Evolutionary conservation across 1,140 invertebrate genomes (phyloP), one percentile per base, ranked within the genome.

Genomic region (Psilanteris sp.): DNA sequence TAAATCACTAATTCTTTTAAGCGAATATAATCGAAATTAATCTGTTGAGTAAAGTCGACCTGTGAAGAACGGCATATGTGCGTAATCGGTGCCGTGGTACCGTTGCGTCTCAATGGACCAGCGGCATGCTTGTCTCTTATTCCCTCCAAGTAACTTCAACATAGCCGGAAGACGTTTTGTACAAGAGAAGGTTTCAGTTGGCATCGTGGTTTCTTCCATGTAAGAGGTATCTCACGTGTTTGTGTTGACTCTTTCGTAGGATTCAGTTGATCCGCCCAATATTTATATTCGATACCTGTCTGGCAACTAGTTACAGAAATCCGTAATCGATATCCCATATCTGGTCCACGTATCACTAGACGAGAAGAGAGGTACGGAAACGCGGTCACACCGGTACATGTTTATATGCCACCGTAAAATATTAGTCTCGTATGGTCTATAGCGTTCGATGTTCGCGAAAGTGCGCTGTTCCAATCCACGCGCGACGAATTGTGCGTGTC

Each of bases 81-180:
- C 70, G 81, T 83, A 82, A 85, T 86, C 81, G 85, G 86, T 86
- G 85, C 80, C 85, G 79, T 75, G 79, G 79, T 87, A 88, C 86
- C 86, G 86, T 88, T 88, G 83, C 66, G 83, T 78, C 78, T 82
- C 81, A 85, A 86, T 85, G 85, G 80, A 79, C 70, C 80, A 77
- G 62, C 44, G 66, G 67, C 50, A 77, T 68, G 79, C 79, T 77
- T 70, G 71, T 81, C 75, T 77, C 74, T 77, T 75, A 75, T 81
- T 82, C 78, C 76, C 75, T 80, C 75, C 77, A 76, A 67, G 68
- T 52, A 75, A 55, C 67, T 48, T 75, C 27, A 16, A 22, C 46
- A 15, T 26, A 46, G 31, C 52, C 54, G 62, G 54, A 61, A 61
- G 61, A 64, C 9, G 15, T 44, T 44, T 46, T 27, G 48, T 26